Evolutionary conservation across 1,140 invertebrate genomes (phyloP), one percentile per base, ranked within the genome.

Genomic region (Papilio polyxenes): DNA sequence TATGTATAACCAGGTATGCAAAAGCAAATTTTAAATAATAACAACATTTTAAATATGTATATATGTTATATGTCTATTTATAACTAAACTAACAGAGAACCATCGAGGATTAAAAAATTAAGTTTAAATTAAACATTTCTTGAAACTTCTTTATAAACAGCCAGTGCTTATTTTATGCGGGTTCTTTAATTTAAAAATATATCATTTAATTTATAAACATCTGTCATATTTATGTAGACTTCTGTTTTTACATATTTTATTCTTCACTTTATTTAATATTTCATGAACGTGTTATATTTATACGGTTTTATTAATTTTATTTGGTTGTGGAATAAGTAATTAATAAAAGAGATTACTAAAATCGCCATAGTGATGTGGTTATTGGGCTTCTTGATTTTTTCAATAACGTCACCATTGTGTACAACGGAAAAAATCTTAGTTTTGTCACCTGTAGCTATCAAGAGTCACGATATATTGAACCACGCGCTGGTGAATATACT

Each of bases 241-340:
- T 65, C 62, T 72, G 65, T 72, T 72, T 72, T 72, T 31, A 37
- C 3, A 72, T 65, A 65, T 65, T 40, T 37, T 72, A 37, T 72
- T 72, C 65, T 72, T 72, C 13, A 15, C 23, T 40, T 31, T 44
- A 44, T 44, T 44, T 4, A 7, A 44, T 72, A 37, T 72, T 72
- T 15, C 31, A 72, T 37, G 31, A 23, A 72, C 4, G 65, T 72
- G 6, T 72, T 72, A 10, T 72, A 65, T 31, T 72, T 72, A 37
- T 37, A 37, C 10, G 20, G 7, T 72, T 15, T 37, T 72, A 72
- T 37, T 72, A 13, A 72, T 72, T 37, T 69, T 69, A 37, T 37
- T 59, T 13, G 49, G 49, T 49, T 62, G 59, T 20, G 8, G n/a
- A 9, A 62, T 20, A 23, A 17, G 37, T 11, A 37, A 69, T 69